Evolutionary conservation across 37 sponge, comb jelly and placozoan genomes (phyloP).

Genomic region (Haliclona indistincta): DNA sequence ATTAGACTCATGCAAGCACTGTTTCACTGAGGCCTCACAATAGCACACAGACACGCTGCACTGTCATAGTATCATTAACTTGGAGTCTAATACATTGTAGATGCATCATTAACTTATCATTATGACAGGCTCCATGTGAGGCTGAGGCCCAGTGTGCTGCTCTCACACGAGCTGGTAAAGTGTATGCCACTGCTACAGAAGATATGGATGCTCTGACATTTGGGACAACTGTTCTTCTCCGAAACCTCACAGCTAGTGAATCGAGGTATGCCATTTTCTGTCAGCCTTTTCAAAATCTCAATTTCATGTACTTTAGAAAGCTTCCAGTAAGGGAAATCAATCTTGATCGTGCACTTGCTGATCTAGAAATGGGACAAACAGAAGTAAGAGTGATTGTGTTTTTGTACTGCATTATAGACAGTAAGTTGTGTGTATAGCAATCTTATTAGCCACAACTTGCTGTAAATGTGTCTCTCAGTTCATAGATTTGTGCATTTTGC

Average conservation of each 20-base stretch:
- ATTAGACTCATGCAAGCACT: not conserved
- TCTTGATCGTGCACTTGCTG: conserved; percentile 62
- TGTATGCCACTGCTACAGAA: conserved; percentile 95
- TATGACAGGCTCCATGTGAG: conserved; percentile 93
- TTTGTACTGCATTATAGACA: not conserved
- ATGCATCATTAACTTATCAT: not conserved
- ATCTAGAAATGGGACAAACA: conserved; percentile 62
- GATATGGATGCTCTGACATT: conserved; percentile 99
- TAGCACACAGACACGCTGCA: not conserved
- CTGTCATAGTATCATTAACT: not conserved
- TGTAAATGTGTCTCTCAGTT: conserved; percentile 62
- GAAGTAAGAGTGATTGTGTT: conserved; percentile 29
- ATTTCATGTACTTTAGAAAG: conserved; percentile 56
- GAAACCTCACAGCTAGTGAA: conserved; percentile 97
- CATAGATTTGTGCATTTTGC: conserved; percentile 96
- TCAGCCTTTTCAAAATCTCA: not conserved
- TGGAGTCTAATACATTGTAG: not conserved
- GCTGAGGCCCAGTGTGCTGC: conserved; percentile 99
- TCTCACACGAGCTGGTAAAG: conserved; percentile 83
- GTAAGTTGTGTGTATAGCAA: not conserved
- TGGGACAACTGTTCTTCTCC: conserved; percentile 80
- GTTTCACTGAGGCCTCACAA: not conserved
- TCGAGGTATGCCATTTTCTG: conserved; percentile 54
- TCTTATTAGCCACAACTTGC: not conserved
- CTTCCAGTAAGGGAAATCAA: conserved; percentile 91